These are phyloP conservation scores for Drosophila acutilabella DNA, from an alignment of 2,888 invertebrate genomes.

Conservation along the genomic window DNA sequence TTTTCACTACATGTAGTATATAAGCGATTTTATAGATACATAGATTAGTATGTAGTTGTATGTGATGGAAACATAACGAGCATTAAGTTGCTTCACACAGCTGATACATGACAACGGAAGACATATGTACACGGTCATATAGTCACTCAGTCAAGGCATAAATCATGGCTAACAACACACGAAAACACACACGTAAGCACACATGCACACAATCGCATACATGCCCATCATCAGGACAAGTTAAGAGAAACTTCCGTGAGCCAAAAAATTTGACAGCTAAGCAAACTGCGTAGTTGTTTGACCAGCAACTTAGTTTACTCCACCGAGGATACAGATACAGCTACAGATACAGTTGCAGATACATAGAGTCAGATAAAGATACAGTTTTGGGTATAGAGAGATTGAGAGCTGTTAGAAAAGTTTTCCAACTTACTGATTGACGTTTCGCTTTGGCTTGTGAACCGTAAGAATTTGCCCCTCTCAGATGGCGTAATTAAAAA, in stretches of 20 bases:
- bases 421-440: slow-evolving; percentile 70
- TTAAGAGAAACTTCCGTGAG: slow-evolving; percentile 48
- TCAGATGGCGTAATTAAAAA: slow-evolving; percentile 71
- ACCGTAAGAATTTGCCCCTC: slow-evolving; percentile 32
- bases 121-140: slow-evolving; percentile 62
- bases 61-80: slow-evolving; percentile 52
- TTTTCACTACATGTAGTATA: not conserved
- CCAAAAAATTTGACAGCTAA: slow-evolving; percentile 54
- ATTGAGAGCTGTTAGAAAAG: slow-evolving; percentile 40
- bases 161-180: slow-evolving; percentile 52
- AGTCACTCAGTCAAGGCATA: slow-evolving; percentile 61
- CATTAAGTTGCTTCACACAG: slow-evolving; percentile 56
- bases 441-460: slow-evolving; percentile 33
- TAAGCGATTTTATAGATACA: not conserved
- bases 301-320: slow-evolving; percentile 13
- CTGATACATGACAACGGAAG: slow-evolving; percentile 56
- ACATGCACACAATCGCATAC: not conserved
- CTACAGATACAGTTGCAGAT: slow-evolving; percentile 18
- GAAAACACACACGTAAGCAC: slow-evolving; percentile 4
- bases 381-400: not conserved
- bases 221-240: slow-evolving; percentile 18
- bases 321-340: slow-evolving; percentile 1
- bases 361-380: slow-evolving; percentile 9
- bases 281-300: slow-evolving; percentile 34
- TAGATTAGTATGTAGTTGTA: slow-evolving; percentile 4